phyloP scores from a whole-genome alignment of 2,888 invertebrate genomes.

The Aradus depressus region DNA sequence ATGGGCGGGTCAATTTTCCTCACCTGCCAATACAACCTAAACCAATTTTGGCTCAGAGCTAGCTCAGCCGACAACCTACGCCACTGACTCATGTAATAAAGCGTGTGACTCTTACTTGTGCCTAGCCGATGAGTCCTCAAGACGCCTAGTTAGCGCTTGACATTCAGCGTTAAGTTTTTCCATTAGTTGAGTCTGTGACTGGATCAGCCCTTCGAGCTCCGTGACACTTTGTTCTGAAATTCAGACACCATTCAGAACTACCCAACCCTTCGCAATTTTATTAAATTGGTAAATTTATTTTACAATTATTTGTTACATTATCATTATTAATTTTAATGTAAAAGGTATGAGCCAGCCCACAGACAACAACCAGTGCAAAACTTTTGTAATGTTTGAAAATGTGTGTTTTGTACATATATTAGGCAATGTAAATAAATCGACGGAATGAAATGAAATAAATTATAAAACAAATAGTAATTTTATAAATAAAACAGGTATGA shows the following conservation, averaged over 20 bases:
- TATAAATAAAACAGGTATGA: too few relatives aligned
- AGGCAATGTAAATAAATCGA: too few relatives aligned
- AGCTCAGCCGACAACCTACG: too few relatives aligned
- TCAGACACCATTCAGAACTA: conserved; percentile 5
- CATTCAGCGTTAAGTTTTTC: conserved; percentile 83
- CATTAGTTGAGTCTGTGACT: conserved; percentile 85
- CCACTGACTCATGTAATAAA: too few relatives aligned
- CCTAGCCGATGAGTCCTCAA: conserved; percentile 76
- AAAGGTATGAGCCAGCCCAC: conserved; percentile 14
- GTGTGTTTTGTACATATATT: too few relatives aligned
- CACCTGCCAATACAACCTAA: too few relatives aligned
- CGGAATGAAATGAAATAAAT: not conserved
- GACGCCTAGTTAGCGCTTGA: conserved; percentile 76
- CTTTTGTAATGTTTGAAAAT: too few relatives aligned
- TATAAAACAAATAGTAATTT: not conserved
- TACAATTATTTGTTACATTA: not conserved
- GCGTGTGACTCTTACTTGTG: conserved; percentile 69
- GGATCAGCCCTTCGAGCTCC: conserved; percentile 81
- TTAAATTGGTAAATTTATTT: not conserved
- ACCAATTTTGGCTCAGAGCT: too few relatives aligned
- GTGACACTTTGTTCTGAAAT: conserved; percentile 74
- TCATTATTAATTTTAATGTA: not conserved
- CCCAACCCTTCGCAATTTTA: not conserved
- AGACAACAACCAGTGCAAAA: conserved; percentile 16
- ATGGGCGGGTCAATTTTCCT: too few relatives aligned